Base-by-base conservation (phyloP, 2,888 invertebrate species). In the Pyrgus malvae region DNA sequence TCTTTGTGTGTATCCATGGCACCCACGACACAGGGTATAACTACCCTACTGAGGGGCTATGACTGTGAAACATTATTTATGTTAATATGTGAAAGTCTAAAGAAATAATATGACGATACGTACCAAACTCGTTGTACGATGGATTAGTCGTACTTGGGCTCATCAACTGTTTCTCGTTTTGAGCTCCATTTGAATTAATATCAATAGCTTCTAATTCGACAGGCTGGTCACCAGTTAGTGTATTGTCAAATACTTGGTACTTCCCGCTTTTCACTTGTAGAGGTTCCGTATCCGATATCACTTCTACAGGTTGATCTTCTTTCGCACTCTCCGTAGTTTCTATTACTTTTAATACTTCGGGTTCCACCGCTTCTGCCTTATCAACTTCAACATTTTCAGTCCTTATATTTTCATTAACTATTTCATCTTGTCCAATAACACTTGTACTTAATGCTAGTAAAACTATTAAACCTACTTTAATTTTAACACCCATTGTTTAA, bases 121-220 rank as follows among this genome's bases (percentile, higher is more conserved):
- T 68, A 90, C 89, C 83, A 63, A 70, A 85, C 65, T 88, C 84
- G 40, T 77, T 80, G 48, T 81, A 77, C 1, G 86, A 83, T 2
- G 66, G 49, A 6, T 62, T 66, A 1, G 88, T 88, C 0, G 83
- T 76, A 14, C 67, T 65, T 0, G 78, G 72, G 23, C 66, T 59
- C 48, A 76, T 54, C 6, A 87, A 62, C 59, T 90, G 90, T 46
- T 66, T 83, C 61, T 82, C 80, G 62, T 81, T 89, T 58, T 79
- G 76, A 11, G 59, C 71, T 58, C 69, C 69, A 57, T 72, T 70
- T 14, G 70, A 59, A 55, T 68, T 69, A 8, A 81, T 66, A 51
- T 75, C 72, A 3, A 80, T 74, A 14, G 83, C 75, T 35, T 81
- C 78, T 48, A 82, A 66, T 45, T 79, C 67, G 1, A 72, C 67